Conservation (phyloP, 2,113 vertebrate genomes). For the human (Homo sapiens) region DNA sequence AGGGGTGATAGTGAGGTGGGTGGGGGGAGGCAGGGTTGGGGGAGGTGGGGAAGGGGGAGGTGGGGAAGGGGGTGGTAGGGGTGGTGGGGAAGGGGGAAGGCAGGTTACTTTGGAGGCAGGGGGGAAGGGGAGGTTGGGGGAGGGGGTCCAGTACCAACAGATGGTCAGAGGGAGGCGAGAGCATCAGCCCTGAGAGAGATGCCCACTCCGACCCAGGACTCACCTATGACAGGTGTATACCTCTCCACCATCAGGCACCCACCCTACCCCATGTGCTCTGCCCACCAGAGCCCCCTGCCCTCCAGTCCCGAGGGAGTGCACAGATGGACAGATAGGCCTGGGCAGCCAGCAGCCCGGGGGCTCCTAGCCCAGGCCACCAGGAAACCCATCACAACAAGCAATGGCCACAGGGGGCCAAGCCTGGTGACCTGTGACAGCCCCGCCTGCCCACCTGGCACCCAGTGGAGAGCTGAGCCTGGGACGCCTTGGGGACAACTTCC, state of each 20-base stretch:
- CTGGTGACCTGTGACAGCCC: accelerated
- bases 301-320: neutral
- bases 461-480: neutral
- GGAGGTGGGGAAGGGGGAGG: too few relatives aligned
- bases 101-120: too few relatives aligned
- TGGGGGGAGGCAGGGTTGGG: too few relatives aligned
- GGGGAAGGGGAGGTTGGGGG: too few relatives aligned
- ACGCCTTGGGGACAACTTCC: accelerated
- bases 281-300: neutral
- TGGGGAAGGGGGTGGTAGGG: too few relatives aligned
- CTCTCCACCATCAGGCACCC: accelerated
- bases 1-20: too few relatives aligned
- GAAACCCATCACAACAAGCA: neutral
- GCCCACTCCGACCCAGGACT: neutral
- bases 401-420: too few relatives aligned
- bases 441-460: too few relatives aligned
- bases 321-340: neutral
- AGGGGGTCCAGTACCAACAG: too few relatives aligned
- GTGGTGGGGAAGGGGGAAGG: too few relatives aligned
- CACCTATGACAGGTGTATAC: neutral
- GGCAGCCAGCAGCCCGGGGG: neutral
- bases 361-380: neutral
- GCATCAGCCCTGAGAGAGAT: accelerated
- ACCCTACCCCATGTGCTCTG: accelerated
- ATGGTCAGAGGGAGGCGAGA: accelerated